phyloP scores from a whole-genome alignment of 2,797 vertebrate genomes.

The Melopsittacus undulatus region DNA sequence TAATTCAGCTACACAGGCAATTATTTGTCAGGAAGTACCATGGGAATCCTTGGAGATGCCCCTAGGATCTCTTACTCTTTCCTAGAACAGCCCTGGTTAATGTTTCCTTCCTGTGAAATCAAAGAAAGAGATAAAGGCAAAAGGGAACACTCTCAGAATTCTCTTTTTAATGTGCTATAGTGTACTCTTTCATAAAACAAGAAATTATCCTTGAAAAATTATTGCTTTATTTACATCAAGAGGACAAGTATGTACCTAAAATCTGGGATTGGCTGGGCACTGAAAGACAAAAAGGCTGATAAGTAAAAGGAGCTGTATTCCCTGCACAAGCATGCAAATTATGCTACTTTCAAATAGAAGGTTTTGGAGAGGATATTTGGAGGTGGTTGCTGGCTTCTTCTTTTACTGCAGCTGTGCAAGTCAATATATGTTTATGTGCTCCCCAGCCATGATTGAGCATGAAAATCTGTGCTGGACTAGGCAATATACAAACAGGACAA shows the following conservation, averaged over 20 bases:
- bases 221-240: neutral
- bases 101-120: neutral
- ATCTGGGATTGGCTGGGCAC: neutral
- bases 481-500: neutral
- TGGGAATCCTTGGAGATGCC: conserved; percentile 54
- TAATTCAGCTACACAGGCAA: conserved; percentile 9
- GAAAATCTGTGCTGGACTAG: neutral
- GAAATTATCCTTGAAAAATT: neutral
- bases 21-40: conserved; percentile 4
- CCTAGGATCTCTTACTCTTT: conserved; percentile 51
- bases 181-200: neutral
- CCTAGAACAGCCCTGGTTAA: conserved; percentile 17
- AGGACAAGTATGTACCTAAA: neutral
- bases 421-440: neutral
- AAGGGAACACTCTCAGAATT: neutral
- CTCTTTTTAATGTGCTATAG: neutral
- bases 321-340: neutral
- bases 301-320: neutral
- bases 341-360: neutral
- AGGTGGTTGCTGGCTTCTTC: neutral
- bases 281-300: neutral
- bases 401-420: neutral
- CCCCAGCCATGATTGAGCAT: neutral
- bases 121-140: neutral
- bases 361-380: neutral